Conservation (phyloP, 2,888 invertebrate species). For the Euspilapteryx auroguttella region DNA sequence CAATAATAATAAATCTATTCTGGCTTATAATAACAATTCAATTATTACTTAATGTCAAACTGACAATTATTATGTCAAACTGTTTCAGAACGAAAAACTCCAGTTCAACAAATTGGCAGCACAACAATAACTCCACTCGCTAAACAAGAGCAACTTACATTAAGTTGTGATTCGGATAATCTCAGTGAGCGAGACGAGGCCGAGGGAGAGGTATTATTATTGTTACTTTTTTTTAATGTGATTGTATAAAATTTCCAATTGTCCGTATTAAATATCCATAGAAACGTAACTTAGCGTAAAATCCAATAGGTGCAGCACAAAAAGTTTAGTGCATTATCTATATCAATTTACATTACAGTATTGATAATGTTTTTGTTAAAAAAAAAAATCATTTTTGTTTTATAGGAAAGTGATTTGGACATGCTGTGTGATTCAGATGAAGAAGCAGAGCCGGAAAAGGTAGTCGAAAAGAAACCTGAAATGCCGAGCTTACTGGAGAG, state of each 20-base stretch:
- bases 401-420: conserved; percentile 53
- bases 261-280: too few species aligned
- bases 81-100: conserved; percentile 49
- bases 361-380: too few species aligned
- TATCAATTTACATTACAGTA: too few species aligned
- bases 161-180: conserved; percentile 70
- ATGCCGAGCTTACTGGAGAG: conserved; percentile 19
- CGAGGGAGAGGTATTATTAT: conserved; percentile 76
- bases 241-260: too few species aligned
- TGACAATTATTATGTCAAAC: conserved; percentile 1
- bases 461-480: conserved; percentile 35
- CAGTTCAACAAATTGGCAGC: conserved; percentile 68
- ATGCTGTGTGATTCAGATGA: conserved; percentile 57
- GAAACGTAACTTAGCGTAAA: too few species aligned
- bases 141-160: conserved; percentile 57
- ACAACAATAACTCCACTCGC: conserved; percentile 62
- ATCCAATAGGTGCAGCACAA: too few species aligned
- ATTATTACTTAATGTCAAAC: conserved; percentile 3
- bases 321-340: too few species aligned
- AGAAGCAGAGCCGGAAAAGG: conserved; percentile 32
- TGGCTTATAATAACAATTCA: conserved; percentile 1
- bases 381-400: too few species aligned
- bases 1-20: too few species aligned
- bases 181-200: conserved; percentile 77
- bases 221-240: too few species aligned